Base-by-base conservation (phyloP, 1,140 invertebrate species). In the Drosophila saltans region DNA sequence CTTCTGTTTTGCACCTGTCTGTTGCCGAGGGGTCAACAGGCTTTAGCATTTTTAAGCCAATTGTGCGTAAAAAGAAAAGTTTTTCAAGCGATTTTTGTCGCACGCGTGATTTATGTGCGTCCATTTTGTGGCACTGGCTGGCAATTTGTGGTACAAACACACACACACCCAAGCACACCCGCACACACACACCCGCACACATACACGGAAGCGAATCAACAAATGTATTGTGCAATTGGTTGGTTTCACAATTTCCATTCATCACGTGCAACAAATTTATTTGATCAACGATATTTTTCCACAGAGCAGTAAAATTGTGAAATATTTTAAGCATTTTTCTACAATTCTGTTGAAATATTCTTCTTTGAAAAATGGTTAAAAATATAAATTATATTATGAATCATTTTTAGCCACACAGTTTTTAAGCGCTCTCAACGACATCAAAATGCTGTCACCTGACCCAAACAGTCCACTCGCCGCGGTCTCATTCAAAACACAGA, bases 191-290 rank as follows among this genome's bases (percentile, higher is more conserved):
- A 65, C 2, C 24, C 41, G 36, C n/a, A 52, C n/a, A 41, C 21
- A 63, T 5, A 26, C 58, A 21, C 69, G 59, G 62, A 72, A 69
- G 64, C 69, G 71, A 78, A 75, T 85, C 79, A 86, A 72, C 74
- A 80, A 80, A 83, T 73, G 72, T 75, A 67, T 68, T 73, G 55
- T 85, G 66, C 75, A 75, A 64, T 70, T 73, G 72, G 39, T 67
- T 66, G 33, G 66, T 65, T 70, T 67, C 57, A 66, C 24, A 58
- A 59, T 59, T 59, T 59, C 60, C 57, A 82, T 79, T 75, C 67
- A 67, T 76, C 83, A 86, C 79, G 79, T 86, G 78, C 82, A 68
- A 61, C 72, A 69, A 69, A 82, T 85, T 85, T 86, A 73, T 81
- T 63, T 45, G 10, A 30, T 40, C 21, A 45, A 58, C 26, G 45